A percentile compares a stretch with the other conserved stretches of the same genome.
phyloP scores from a whole-genome alignment of 1,140 invertebrate genomes.

The Drosophila hydei region DNA sequence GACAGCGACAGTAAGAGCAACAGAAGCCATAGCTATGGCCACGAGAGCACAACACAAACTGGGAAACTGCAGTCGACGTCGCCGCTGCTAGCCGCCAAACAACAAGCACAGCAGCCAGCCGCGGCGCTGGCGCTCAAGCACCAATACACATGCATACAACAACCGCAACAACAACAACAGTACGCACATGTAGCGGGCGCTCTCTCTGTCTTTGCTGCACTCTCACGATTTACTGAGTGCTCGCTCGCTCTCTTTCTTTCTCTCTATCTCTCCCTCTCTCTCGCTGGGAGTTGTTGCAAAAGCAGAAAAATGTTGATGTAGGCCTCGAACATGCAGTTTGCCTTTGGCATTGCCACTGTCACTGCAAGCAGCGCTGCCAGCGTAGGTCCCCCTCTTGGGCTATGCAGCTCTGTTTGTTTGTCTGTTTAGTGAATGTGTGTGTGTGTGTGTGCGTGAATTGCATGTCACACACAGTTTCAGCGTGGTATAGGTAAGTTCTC shows the following conservation, averaged over 20 bases:
- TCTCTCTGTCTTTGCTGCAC: constrained; percentile 8
- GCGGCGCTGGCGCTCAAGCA: constrained; percentile 18
- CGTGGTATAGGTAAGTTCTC: constrained; percentile 81
- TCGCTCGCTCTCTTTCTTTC: constrained; percentile 16
- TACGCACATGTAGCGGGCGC: constrained; percentile 9
- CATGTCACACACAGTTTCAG: constrained; percentile 68
- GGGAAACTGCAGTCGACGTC: constrained; percentile 20
- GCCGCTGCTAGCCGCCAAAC: constrained; percentile 37
- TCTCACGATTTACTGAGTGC: constrained; percentile 16
- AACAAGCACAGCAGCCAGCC: constrained; percentile 50
- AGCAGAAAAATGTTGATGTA: constrained; percentile 76
- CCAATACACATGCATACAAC: constrained; percentile 12
- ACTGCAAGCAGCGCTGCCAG: constrained; percentile 66
- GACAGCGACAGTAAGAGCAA: constrained; percentile 25
- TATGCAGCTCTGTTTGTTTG: constrained; percentile 33
- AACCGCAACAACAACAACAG: constrained; percentile 10
- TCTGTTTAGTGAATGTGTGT: not conserved
- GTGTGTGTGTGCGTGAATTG: constrained; percentile 49
- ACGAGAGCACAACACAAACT: constrained; percentile 60
- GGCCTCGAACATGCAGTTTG: constrained; percentile 81
- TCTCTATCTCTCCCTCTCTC: constrained; percentile 21
- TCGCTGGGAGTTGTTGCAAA: constrained; percentile 44
- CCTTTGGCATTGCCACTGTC: constrained; percentile 81
- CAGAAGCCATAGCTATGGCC: constrained; percentile 64
- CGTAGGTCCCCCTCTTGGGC: constrained; percentile 7